A percentile compares a stretch with the other conserved stretches of the same genome.
Conservation (phyloP, 2,113 vertebrate genomes). For the Puntigrus tetrazona region DNA sequence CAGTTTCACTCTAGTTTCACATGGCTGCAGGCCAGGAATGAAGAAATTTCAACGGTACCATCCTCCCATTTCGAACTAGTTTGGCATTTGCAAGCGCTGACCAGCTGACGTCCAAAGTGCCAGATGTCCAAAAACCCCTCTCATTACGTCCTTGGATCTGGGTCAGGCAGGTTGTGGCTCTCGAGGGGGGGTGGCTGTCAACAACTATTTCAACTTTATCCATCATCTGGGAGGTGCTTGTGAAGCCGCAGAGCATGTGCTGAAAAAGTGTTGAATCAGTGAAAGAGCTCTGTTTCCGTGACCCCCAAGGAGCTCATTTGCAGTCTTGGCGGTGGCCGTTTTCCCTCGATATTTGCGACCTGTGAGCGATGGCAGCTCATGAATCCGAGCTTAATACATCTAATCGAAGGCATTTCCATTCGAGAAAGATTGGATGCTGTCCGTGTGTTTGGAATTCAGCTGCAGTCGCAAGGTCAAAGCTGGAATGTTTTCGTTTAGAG, state of each 20-base stretch:
- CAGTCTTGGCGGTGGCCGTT: conserved; percentile 48
- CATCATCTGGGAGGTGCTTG: conserved; percentile 51
- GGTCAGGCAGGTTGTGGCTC: conserved; percentile 50
- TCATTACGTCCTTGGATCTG: conserved; percentile 10
- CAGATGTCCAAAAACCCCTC: neutral
- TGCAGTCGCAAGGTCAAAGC: conserved; percentile 19
- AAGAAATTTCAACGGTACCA: conserved; percentile 10
- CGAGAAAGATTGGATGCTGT: conserved; percentile 7
- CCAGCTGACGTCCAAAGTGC: neutral
- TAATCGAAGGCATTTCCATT: conserved; percentile 35
- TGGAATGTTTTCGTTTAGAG: neutral
- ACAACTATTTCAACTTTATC: conserved; percentile 59
- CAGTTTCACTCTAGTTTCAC: neutral
- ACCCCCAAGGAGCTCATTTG: conserved; percentile 57
- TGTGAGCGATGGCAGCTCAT: neutral
- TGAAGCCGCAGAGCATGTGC: conserved; percentile 40
- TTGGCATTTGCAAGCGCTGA: neutral
- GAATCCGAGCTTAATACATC: conserved; percentile 15
- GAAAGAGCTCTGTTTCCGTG: conserved; percentile 46
- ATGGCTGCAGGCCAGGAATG: neutral
- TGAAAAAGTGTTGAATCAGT: conserved; percentile 59
- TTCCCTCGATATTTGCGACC: conserved; percentile 27
- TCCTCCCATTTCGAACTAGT: neutral
- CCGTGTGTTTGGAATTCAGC: conserved; percentile 12
- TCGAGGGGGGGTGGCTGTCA: conserved; percentile 55